Percentiles rank a stretch among this genome's conserved stretches.
Conservation (phyloP, 2,888 invertebrate species). For the Dasysyrphus albostriatus region DNA sequence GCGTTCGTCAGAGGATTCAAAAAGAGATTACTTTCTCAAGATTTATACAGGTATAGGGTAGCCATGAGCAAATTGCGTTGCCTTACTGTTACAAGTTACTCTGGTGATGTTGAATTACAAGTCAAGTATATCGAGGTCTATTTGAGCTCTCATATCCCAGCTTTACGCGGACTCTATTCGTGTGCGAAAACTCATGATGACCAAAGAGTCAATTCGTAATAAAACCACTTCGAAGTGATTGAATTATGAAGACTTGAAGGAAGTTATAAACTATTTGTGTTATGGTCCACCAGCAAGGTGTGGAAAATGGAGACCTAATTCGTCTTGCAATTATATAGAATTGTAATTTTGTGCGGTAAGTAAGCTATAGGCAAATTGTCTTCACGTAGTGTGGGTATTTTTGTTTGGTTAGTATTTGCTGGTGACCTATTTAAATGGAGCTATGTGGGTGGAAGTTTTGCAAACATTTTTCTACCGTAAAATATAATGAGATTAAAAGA, state of each 20-base stretch:
- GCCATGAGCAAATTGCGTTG: conserved; percentile 13
- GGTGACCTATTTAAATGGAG: too few relatives aligned
- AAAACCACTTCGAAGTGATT: conserved; percentile 58
- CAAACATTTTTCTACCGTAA: too few relatives aligned
- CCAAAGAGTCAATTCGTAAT: conserved; percentile 45
- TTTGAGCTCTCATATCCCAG: not conserved
- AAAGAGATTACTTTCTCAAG: not conserved
- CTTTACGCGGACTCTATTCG: not conserved
- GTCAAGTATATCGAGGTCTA: conserved; percentile 18
- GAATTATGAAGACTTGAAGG: conserved; percentile 59
- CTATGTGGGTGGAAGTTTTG: too few relatives aligned
- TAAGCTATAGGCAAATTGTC: too few relatives aligned
- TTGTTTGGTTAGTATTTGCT: too few relatives aligned
- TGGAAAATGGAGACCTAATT: conserved; percentile 4
- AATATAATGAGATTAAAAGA: too few relatives aligned
- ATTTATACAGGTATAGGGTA: conserved; percentile 12
- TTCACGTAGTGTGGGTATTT: too few relatives aligned
- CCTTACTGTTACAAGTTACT: conserved; percentile 21
- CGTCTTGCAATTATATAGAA: conserved; percentile 4
- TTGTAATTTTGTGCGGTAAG: not conserved
- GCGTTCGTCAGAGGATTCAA: conserved; percentile 12
- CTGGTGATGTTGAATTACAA: not conserved
- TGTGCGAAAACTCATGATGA: not conserved
- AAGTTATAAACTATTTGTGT: conserved; percentile 51
- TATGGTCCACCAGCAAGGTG: conserved; percentile 31